Percentiles rank a stretch among this genome's conserved stretches.
phyloP scores from a whole-genome alignment of 2,888 invertebrate species.

The Abrostola triplasia region DNA sequence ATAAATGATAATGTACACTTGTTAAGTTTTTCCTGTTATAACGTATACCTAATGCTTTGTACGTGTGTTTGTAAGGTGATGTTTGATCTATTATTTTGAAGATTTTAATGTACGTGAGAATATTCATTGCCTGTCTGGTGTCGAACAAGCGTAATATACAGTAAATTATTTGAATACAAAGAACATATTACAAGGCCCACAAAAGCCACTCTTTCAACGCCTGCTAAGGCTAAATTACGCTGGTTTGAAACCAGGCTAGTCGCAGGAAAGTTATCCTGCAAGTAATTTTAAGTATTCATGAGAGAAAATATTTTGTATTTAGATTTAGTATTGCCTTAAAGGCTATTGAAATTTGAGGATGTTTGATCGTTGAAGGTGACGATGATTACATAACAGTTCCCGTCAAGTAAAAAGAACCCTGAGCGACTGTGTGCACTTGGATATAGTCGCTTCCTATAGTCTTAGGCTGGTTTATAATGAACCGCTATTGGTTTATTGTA shows the following conservation, averaged over 20 bases:
- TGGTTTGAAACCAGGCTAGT: constrained; percentile 6
- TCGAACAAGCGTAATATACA: constrained; percentile 1
- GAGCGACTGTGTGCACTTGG: no score
- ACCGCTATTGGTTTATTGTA: no score
- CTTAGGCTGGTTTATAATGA: no score
- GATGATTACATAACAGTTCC: neutral
- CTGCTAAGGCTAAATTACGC: neutral
- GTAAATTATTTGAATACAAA: neutral
- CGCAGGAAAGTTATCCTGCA: constrained; percentile 11
- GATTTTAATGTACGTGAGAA: neutral
- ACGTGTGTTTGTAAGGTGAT: constrained; percentile 24
- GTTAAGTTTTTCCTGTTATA: constrained; percentile 68
- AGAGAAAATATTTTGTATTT: constrained; percentile 56
- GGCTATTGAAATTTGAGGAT: constrained; percentile 14
- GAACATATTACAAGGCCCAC: neutral
- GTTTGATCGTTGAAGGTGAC: neutral
- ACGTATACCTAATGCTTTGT: constrained; percentile 35
- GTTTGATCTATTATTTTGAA: constrained; percentile 10
- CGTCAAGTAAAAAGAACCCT: no score
- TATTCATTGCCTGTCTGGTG: neutral
- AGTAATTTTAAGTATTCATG: constrained; percentile 47
- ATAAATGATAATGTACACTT: constrained; percentile 69
- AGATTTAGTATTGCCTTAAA: constrained; percentile 47
- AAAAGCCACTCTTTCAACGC: neutral
- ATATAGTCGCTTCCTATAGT: no score